Conservation (phyloP, 2,113 vertebrate genomes). For the Chlorodrepanis virens region DNA sequence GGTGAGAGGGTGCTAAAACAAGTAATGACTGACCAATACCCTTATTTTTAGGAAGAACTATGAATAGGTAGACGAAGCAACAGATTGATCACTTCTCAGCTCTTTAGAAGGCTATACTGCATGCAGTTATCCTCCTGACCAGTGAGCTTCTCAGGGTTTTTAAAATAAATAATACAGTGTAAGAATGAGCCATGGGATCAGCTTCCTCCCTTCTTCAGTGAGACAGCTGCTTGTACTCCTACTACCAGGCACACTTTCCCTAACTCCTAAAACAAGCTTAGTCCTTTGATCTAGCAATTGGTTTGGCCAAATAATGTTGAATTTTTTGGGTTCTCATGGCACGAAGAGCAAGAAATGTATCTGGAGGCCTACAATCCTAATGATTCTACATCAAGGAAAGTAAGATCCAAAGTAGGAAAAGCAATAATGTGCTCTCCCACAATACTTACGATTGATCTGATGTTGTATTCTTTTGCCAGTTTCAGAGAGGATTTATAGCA, state of each 20-base stretch:
- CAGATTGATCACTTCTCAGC: neutral
- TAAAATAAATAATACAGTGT: neutral
- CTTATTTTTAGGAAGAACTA: neutral
- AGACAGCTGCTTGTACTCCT: neutral
- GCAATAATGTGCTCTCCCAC: neutral
- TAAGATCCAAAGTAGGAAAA: neutral
- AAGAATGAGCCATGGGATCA: neutral
- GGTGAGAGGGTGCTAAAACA: neutral
- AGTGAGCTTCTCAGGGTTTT: neutral
- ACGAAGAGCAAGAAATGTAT: neutral
- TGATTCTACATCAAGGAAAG: neutral
- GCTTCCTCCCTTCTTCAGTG: neutral
- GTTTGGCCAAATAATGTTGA: neutral
- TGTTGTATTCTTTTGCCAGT: constrained; percentile 86
- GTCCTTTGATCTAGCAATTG: neutral
- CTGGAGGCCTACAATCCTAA: neutral
- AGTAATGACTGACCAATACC: neutral
- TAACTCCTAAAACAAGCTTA: neutral
- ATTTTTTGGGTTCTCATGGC: neutral
- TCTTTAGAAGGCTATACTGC: neutral
- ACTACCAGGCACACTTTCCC: neutral
- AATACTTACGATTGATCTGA: constrained; percentile 93
- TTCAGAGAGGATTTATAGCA: constrained; percentile 93
- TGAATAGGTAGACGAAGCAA: neutral
- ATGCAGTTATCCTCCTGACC: neutral